Conservation (phyloP, 2,888 invertebrate genomes). For the Tenodera sinensis region DNA sequence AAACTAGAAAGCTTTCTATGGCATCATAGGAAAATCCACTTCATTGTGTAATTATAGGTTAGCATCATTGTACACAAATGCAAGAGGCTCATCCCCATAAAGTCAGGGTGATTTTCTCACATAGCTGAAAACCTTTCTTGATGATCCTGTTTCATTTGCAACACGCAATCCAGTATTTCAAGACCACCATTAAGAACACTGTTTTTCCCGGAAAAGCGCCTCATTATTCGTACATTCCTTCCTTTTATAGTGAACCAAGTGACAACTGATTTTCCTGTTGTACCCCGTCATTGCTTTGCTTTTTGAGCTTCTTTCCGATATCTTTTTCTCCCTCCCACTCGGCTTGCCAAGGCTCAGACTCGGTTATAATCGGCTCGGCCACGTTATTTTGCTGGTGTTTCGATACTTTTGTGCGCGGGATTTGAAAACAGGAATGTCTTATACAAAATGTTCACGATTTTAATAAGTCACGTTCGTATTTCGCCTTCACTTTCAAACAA, state of each 20-base stretch:
- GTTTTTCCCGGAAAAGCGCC: background rate
- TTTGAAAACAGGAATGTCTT: too few relatives aligned
- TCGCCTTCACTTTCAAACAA: too few relatives aligned
- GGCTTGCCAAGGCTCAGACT: too few relatives aligned
- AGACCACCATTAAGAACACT: background rate
- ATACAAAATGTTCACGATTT: too few relatives aligned
- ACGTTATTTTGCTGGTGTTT: too few relatives aligned
- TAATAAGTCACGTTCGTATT: too few relatives aligned
- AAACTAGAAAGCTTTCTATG: background rate
- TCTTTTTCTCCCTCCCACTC: too few relatives aligned
- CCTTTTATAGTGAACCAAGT: background rate
- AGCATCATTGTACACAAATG: background rate
- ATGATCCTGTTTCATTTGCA: background rate
- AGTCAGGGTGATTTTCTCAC: background rate
- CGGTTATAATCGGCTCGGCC: too few relatives aligned
- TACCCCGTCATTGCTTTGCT: background rate
- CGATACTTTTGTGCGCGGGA: too few relatives aligned
- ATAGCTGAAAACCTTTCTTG: background rate
- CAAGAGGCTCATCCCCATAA: background rate
- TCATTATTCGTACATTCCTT: background rate
- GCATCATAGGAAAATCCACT: background rate
- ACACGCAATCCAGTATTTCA: background rate
- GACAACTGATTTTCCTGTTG: background rate
- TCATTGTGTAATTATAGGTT: background rate
- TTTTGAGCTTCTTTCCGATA: background rate